Conservation (phyloP, 2,888 invertebrate genomes). For the Craniophora ligustri region DNA sequence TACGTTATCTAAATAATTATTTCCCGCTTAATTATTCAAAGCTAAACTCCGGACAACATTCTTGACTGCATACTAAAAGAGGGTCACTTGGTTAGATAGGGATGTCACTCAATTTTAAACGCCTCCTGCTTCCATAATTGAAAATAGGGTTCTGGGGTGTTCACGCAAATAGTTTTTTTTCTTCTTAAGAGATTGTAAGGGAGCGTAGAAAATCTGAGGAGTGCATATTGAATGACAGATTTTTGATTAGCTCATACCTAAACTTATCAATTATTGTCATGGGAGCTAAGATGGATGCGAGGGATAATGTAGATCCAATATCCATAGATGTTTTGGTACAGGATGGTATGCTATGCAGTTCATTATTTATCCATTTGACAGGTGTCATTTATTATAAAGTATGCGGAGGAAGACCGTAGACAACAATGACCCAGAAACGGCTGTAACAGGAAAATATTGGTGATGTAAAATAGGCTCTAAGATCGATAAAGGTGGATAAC, state of each 20-base stretch:
- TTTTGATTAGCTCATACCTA: constrained; percentile 10
- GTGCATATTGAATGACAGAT: constrained; percentile 16
- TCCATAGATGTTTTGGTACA: no score
- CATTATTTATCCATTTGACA: not conserved
- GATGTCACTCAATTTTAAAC: constrained; percentile 54
- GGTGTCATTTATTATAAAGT: not conserved
- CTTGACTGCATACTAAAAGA: constrained; percentile 43
- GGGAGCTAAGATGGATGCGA: not conserved
- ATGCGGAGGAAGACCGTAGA: not conserved
- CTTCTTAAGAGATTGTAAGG: not conserved
- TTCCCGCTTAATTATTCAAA: constrained; percentile 42
- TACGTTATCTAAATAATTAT: constrained; percentile 38
- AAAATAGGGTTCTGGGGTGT: constrained; percentile 39
- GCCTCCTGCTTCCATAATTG: constrained; percentile 45
- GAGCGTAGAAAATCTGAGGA: constrained; percentile 7
- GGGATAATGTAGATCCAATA: not conserved
- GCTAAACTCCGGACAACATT: constrained; percentile 32
- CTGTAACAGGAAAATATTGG: no score
- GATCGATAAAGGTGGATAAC: no score
- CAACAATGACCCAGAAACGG: no score
- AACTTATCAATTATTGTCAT: not conserved
- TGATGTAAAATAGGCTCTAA: no score
- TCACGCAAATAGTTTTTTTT: constrained; percentile 35
- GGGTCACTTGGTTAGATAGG: constrained; percentile 36
- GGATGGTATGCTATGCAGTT: not conserved